Percentiles rank a stretch among this genome's conserved stretches.
Conservation (phyloP, 2,797 vertebrate genomes). For the Cuculus canorus region DNA sequence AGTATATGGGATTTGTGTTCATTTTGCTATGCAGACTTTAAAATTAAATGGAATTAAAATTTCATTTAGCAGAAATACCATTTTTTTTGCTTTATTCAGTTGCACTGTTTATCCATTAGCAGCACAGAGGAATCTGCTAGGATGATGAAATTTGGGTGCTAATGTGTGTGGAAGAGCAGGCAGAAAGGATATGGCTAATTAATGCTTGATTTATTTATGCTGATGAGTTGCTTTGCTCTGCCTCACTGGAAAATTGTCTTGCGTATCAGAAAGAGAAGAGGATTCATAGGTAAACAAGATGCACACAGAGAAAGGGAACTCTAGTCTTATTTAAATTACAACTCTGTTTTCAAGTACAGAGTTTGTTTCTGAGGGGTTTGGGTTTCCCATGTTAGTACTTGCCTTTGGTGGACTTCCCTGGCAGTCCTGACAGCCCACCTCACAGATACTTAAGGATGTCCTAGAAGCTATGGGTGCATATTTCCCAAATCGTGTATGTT, state of each 20-base stretch:
- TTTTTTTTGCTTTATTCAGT: neutral
- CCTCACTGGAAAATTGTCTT: neutral
- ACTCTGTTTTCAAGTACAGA: neutral
- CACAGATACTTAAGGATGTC: neutral
- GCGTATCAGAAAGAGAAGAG: neutral
- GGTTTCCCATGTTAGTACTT: neutral
- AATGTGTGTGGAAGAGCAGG: neutral
- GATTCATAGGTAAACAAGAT: neutral
- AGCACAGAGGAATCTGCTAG: neutral
- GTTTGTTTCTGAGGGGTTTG: neutral
- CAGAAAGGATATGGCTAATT: neutral
- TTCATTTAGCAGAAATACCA: neutral
- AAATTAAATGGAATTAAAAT: neutral
- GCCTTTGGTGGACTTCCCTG: neutral
- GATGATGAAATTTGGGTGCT: neutral
- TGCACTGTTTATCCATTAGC: neutral
- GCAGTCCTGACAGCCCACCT: neutral
- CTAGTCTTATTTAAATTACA: neutral
- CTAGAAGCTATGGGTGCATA: neutral
- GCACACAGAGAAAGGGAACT: neutral
- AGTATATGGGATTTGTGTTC: neutral
- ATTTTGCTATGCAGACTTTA: neutral
- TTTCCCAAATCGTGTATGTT: neutral
- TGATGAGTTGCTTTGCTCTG: neutral
- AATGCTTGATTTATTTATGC: constrained; percentile 12